phyloP scores from a whole-genome alignment of 2,888 invertebrate genomes.

The Rhogogaster chlorosoma region DNA sequence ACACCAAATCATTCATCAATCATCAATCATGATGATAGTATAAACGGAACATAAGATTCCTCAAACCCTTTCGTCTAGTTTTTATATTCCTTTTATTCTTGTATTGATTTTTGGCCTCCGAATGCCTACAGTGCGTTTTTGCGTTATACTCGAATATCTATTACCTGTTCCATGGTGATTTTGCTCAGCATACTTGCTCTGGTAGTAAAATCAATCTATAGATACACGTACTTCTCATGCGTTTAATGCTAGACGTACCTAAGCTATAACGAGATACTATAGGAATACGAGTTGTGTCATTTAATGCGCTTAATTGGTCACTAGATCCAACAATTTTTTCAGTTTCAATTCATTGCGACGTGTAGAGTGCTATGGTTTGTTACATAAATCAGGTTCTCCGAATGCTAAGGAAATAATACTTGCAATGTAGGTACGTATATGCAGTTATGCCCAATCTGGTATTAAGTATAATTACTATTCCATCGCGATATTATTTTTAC shows the following conservation, averaged over 20 bases:
- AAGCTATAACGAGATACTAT: not conserved
- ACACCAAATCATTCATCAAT: slow-evolving; percentile 23
- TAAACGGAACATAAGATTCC: slow-evolving; percentile 18
- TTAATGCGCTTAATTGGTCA: not conserved
- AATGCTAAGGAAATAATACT: slow-evolving; percentile 15
- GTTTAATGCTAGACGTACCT: not conserved
- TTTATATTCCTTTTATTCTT: not conserved
- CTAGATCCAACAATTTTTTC: slow-evolving; percentile 2
- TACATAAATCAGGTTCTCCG: not conserved
- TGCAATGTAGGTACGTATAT: not conserved
- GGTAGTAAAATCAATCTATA: slow-evolving; percentile 17
- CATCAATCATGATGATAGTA: not conserved
- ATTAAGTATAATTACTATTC: slow-evolving; percentile 7
- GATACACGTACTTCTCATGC: not conserved
- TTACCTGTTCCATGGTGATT: not conserved
- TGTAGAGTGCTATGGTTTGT: slow-evolving; percentile 9
- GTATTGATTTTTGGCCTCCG: slow-evolving; percentile 20
- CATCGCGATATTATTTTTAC: not conserved
- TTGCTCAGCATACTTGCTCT: not conserved
- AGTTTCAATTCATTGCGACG: not conserved
- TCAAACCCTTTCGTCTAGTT: not conserved
- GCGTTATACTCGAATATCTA: slow-evolving; percentile 7
- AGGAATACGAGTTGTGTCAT: not conserved
- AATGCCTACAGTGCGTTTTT: slow-evolving; percentile 31
- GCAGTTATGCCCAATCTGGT: not conserved